phyloP scores from a whole-genome alignment of 1,140 invertebrate species.

The Drosophila santomea region DNA sequence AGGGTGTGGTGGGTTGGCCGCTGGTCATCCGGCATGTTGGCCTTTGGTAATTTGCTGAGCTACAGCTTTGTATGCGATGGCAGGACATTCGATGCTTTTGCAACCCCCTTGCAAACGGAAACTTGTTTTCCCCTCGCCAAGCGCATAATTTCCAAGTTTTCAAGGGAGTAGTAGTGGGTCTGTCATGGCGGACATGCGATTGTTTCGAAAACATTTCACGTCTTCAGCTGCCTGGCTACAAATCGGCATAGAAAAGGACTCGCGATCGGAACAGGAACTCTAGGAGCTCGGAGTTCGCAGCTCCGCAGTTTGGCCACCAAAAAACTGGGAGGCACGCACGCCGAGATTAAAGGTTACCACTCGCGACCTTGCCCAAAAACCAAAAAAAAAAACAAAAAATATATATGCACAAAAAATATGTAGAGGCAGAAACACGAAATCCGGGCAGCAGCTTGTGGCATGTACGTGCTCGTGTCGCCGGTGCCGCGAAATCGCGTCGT shows the following conservation, averaged over 20 bases:
- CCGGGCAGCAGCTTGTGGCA: conserved; percentile 74
- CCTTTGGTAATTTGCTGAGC: conserved; percentile 81
- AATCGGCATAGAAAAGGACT: conserved; percentile 15
- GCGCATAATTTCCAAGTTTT: background rate
- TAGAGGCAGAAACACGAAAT: conserved; percentile 4
- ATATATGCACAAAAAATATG: background rate
- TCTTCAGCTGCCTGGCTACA: conserved; percentile 18
- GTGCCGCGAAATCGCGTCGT: conserved; percentile 62
- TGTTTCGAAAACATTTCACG: conserved; percentile 54
- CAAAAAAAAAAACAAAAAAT: background rate
- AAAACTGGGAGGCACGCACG: conserved; percentile 60
- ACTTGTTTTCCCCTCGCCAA: conserved; percentile 16
- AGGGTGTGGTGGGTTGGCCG: conserved; percentile 27
- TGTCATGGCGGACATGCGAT: conserved; percentile 36
- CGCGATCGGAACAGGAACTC: conserved; percentile 8
- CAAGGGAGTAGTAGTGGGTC: conserved; percentile 14
- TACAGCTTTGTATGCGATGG: conserved; percentile 34
- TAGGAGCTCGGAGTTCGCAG: background rate
- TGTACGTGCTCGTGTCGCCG: conserved; percentile 72
- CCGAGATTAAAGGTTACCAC: conserved; percentile 80
- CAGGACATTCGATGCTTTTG: conserved; percentile 52
- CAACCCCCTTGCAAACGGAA: conserved; percentile 50
- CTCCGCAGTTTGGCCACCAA: background rate
- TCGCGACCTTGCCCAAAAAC: conserved; percentile 69
- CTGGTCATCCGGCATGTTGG: conserved; percentile 71